Evolutionary conservation across 2,888 invertebrate genomes (phyloP).

Genomic region (Podotricha telesiphe): DNA sequence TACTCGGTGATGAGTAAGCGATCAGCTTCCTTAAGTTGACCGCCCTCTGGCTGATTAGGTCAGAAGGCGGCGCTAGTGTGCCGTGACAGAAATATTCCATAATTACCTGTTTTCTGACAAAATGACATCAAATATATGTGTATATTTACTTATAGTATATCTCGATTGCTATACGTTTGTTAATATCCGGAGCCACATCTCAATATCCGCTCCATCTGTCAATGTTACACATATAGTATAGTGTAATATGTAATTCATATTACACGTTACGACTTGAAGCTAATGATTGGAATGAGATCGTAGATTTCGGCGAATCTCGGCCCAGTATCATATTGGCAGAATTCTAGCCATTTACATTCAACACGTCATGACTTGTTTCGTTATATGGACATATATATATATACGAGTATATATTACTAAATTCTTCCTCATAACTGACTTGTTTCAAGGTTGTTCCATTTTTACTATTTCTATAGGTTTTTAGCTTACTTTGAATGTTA

Average conservation of each 20-base stretch:
- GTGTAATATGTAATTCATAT: constrained; percentile 33
- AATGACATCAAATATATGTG: constrained; percentile 18
- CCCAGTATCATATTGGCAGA: background rate
- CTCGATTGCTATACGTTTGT: constrained; percentile 45
- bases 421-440: too few relatives aligned
- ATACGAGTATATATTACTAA: background rate
- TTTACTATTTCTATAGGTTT: too few relatives aligned
- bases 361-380: background rate
- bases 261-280: constrained; percentile 27
- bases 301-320: background rate
- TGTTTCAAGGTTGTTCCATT: too few relatives aligned
- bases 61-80: too few relatives aligned
- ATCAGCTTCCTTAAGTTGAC: too few relatives aligned
- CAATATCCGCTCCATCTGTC: constrained; percentile 70
- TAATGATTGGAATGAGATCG: constrained; percentile 24
- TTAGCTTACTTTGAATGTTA: too few relatives aligned
- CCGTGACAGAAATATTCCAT: background rate
- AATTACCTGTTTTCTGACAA: background rate
- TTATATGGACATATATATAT: background rate
- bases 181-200: constrained; percentile 67
- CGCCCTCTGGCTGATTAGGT: too few relatives aligned
- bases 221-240: constrained; percentile 40
- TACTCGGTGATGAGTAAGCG: too few relatives aligned
- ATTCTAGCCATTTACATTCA: background rate
- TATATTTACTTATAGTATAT: constrained; percentile 19